Conservation (phyloP, 2,113 vertebrate genomes). For the Ifrita kowaldi region DNA sequence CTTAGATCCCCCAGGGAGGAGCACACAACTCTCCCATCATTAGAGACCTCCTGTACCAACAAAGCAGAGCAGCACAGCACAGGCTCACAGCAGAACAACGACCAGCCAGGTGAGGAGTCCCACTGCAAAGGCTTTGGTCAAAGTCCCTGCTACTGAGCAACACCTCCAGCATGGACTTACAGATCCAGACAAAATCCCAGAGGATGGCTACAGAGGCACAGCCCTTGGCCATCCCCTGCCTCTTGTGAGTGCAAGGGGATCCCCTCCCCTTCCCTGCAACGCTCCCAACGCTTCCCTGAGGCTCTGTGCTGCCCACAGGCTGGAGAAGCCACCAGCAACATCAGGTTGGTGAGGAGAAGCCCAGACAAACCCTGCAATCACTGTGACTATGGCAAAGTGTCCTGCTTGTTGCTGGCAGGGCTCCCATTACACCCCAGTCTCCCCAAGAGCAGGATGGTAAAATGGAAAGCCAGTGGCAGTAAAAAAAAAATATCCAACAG, state of each 20-base stretch:
- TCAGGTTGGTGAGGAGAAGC: not conserved
- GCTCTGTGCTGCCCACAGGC: not conserved
- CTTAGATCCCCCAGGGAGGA: not conserved
- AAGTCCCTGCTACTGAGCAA: not conserved
- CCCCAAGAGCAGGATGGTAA: not conserved
- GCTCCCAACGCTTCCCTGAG: not conserved
- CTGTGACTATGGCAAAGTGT: not conserved
- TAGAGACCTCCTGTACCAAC: not conserved
- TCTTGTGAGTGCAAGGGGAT: fast-evolving
- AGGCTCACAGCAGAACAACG: not conserved
- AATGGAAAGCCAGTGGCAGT: not conserved
- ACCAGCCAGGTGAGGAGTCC: fast-evolving
- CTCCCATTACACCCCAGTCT: not conserved
- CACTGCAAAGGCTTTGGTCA: not conserved
- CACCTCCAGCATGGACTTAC: not conserved
- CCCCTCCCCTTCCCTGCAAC: not conserved
- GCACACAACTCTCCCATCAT: not conserved
- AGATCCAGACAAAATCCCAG: not conserved
- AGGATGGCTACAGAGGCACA: not conserved
- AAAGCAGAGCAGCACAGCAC: not conserved
- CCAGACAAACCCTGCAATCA: not conserved
- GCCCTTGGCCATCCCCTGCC: not conserved
- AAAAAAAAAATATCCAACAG: not conserved
- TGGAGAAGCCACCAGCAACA: not conserved
- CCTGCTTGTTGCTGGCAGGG: not conserved